Base-by-base conservation (phyloP, 2,113 vertebrate genomes). In the Felis chaus region DNA sequence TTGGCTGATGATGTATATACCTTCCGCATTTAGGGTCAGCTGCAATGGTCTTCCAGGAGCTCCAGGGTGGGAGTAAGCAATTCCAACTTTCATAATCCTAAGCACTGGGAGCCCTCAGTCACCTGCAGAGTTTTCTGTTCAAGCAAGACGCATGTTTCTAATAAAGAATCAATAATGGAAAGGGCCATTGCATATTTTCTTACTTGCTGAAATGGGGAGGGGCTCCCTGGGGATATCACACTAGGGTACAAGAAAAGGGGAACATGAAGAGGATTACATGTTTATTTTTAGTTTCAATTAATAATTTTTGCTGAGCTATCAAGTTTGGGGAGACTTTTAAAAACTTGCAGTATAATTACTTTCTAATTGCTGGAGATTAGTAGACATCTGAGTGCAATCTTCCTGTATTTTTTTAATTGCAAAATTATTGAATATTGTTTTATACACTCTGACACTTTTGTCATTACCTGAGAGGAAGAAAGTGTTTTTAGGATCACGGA, bases 281-380 rank as follows among this genome's bases (percentile, higher is more conserved):
- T 78, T 97, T 98, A 98, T 94, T 98, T 97, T 97, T 94, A 66
- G 92, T 97, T 98, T 97, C 96, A 98, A 98, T 98, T 98, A 98
- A 95, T 97, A 97, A 93, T 97, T 98, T 98, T 90, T 96, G 96
- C 96, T 98, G 97, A 98, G 84, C 68, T 78, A 69, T 84, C 89
- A 92, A 81, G 95, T 96, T 98, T 96, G 90, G 74, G 16, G 61
- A 97, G 73, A 97, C 80, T 83, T 92, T n/a, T 7, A 25, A 96
- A 97, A 98, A 94, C 45, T 96, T 97, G 33, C 71, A 79, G 84
- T 89, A 39, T 96, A 98, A 98, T 98, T 85, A 91, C 85, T 95
- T 96, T 91, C 91, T 95, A 98, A 98, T 98, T 97, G 91, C 91
- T 96, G 50, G 84, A 97, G 97, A 97, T 97, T 96, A 98, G 97